Percentiles rank a stretch among this genome's conserved stretches.
Evolutionary conservation across 2,113 vertebrate species (phyloP).

Genomic region (Hemiscyllium ocellatum): DNA sequence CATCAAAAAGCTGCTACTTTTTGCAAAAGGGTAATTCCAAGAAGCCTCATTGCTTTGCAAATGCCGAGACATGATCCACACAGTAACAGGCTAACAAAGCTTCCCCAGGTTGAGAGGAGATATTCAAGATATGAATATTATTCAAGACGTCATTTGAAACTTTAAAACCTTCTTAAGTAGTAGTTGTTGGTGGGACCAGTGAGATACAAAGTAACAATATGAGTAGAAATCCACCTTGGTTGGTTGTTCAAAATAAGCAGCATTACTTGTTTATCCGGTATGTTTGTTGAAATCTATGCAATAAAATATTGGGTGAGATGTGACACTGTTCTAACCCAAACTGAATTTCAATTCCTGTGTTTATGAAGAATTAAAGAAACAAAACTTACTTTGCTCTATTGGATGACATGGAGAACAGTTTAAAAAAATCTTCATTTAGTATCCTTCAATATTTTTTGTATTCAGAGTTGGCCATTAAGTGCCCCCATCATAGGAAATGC

Average conservation of each 20-base stretch:
- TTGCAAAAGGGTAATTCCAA: too few relatives aligned
- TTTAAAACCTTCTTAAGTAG: not conserved
- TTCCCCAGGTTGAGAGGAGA: not conserved
- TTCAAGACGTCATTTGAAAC: not conserved
- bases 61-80: too few relatives aligned
- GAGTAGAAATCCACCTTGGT: not conserved
- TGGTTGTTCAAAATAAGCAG: not conserved
- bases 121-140: not conserved
- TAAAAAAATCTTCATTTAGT: not conserved
- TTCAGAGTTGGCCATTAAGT: not conserved
- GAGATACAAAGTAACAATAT: too few relatives aligned
- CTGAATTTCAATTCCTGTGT: not conserved
- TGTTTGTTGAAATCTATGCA: not conserved
- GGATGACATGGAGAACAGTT: not conserved
- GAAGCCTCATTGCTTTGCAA: too few relatives aligned
- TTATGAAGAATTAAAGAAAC: not conserved
- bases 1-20: too few relatives aligned
- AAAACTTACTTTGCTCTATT: not conserved
- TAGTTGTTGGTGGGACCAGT: not conserved
- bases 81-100: not conserved
- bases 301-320: not conserved
- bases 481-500: not conserved
- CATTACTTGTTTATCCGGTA: not conserved
- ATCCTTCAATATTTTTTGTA: not conserved
- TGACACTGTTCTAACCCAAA: not conserved